These are phyloP conservation scores for Colletes collaris DNA, from an alignment of 2,888 invertebrate species.

Conservation along the genomic window DNA sequence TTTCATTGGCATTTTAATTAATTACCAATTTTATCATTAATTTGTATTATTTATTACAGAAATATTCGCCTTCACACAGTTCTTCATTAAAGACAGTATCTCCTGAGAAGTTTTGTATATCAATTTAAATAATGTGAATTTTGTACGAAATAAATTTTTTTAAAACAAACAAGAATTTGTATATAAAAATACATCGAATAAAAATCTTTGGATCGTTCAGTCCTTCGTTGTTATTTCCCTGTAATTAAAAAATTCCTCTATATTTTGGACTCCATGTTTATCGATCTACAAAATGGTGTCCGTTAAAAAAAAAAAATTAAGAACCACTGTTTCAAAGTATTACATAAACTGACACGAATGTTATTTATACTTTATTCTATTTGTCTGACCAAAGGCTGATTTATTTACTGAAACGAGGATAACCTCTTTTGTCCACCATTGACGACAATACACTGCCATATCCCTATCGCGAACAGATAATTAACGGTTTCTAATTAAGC, in stretches of 20 bases:
- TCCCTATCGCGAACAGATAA: background rate
- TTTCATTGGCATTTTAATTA: constrained; percentile 41
- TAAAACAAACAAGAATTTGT: background rate
- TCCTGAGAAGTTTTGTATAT: background rate
- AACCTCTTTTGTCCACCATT: background rate
- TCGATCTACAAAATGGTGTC: background rate
- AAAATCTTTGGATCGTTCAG: background rate
- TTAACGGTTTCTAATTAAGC: background rate
- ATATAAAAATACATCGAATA: constrained; percentile 10
- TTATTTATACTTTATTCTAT: constrained; percentile 13
- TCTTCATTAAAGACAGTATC: constrained; percentile 59
- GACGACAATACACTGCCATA: background rate
- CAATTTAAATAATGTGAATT: background rate
- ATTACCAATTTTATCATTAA: constrained; percentile 33
- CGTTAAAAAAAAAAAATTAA: background rate
- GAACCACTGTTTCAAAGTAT: constrained; percentile 20
- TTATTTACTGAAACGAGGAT: constrained; percentile 39
- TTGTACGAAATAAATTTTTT: background rate
- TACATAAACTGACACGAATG: background rate
- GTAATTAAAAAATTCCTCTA: background rate
- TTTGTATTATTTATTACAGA: constrained; percentile 64
- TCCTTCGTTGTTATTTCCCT: background rate
- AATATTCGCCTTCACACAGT: constrained; percentile 74
- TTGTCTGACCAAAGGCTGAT: constrained; percentile 29
- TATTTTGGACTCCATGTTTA: background rate